Evolutionary conservation across 1,140 invertebrate genomes (phyloP), one percentile per base, ranked within the genome.

Genomic region (Helicoverpa zea): DNA sequence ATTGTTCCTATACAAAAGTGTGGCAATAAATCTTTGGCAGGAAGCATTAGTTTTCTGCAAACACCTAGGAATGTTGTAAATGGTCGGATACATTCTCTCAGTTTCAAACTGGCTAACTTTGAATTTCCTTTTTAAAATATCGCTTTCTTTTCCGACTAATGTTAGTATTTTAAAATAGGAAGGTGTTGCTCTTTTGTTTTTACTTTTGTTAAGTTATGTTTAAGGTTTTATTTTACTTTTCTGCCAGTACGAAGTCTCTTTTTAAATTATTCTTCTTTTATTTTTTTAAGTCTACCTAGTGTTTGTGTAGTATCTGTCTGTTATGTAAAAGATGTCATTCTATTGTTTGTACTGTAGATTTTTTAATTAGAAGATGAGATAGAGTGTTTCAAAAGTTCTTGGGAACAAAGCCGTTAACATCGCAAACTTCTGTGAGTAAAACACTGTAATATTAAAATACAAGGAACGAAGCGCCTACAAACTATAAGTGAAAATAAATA

Each of bases 11-110:
- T 52, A 3, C 30, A 56, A 56, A 73, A 73, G 29, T 56, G 70
- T 56, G 14, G 7, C 51, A 16, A 73, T 73, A 73, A 73, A 73
- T 73, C 70, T 73, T 30, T 2, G 2, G 52, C 18, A n/a, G 70
- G 29, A 73, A 56, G n/a, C 52, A 73, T 72, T 72, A 54, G 51
- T 73, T 66, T 58, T 30, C 29, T 13, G 29, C 70, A 56, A 73
- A 73, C 70, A 56, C 70, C 56, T 56, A 16, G 51, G 49, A 56
- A 73, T 58, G 52, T 29, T 54, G 52, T 58, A 58, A 56, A 58
- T 29, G 70, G 35, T 73, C 1, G 51, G 23, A 35, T 56, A 56
- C 29, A 51, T 70, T 49, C 49, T 52, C 35, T 11, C n/a, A 66
- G 30, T 64, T 66, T 49, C 30, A 18, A 18, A 47, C 63, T 66